Conservation (phyloP, 2,797 vertebrate genomes). For the Micromesistius poutassou region DNA sequence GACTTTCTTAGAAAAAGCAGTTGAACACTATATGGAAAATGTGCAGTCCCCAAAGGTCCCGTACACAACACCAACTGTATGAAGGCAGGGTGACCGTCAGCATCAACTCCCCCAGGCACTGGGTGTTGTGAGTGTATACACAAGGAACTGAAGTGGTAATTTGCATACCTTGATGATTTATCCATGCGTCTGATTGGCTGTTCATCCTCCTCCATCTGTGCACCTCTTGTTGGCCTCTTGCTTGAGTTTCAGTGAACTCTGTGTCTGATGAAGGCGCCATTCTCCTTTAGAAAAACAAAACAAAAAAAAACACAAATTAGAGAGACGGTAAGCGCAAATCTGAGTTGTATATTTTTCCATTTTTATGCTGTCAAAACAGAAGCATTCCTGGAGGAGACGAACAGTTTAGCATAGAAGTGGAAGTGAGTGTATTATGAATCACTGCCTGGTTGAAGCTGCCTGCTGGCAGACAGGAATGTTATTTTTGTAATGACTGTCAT, state of each 20-base stretch:
- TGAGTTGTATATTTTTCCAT: background rate
- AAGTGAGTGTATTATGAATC: constrained; percentile 11
- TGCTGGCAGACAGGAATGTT: constrained; percentile 24
- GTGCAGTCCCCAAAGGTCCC: background rate
- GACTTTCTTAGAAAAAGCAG: background rate
- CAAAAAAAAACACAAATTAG: constrained; percentile 37
- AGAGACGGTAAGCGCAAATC: constrained; percentile 34
- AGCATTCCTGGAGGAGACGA: constrained; percentile 18
- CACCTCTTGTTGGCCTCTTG: constrained; percentile 32
- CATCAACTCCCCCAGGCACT: background rate
- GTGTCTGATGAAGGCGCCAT: constrained; percentile 18
- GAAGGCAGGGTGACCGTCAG: too few relatives aligned
- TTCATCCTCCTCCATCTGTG: constrained; percentile 30
- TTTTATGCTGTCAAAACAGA: constrained; percentile 13
- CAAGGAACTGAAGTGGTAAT: background rate
- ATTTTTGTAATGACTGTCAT: constrained; percentile 20
- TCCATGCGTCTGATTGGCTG: background rate
- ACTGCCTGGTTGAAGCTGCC: constrained; percentile 39
- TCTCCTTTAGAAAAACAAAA: constrained; percentile 46
- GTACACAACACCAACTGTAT: background rate
- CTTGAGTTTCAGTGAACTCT: constrained; percentile 26
- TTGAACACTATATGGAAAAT: too few relatives aligned
- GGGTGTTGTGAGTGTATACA: background rate
- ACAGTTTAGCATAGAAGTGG: constrained; percentile 5
- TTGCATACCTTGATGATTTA: background rate